Percentiles rank a stretch among this genome's conserved stretches.
Evolutionary conservation across 2,113 vertebrate species (phyloP).

Genomic region (Dascyllus trimaculatus): DNA sequence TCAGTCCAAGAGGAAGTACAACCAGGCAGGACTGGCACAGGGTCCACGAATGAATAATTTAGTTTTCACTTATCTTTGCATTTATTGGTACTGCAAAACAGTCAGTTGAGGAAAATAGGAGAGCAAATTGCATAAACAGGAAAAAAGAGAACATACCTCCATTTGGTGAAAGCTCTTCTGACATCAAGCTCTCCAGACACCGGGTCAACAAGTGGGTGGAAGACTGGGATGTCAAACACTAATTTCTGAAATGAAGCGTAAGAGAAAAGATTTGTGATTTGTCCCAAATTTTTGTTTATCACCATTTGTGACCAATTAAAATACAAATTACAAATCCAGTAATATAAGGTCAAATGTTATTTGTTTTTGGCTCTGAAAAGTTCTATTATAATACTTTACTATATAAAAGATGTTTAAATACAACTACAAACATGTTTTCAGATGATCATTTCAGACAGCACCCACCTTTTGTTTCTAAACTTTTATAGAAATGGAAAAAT

Average conservation of each 20-base stretch:
- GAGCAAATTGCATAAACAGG: neutral
- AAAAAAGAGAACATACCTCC: slow-evolving; percentile 88
- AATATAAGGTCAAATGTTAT: neutral
- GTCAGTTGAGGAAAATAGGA: neutral
- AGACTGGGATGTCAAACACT: slow-evolving; percentile 97
- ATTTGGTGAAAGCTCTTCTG: slow-evolving; percentile 96
- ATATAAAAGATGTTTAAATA: too few species aligned
- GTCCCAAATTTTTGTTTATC: neutral
- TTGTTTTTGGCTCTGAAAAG: neutral
- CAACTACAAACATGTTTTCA: too few species aligned
- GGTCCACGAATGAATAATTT: too few species aligned
- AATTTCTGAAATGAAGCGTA: slow-evolving; percentile 85
- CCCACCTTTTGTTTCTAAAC: too few species aligned
- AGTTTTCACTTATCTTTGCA: too few species aligned
- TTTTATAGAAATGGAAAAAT: too few species aligned
- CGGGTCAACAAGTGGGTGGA: slow-evolving; percentile 96
- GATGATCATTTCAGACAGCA: too few species aligned
- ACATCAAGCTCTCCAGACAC: slow-evolving; percentile 96
- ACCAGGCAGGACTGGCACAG: too few species aligned
- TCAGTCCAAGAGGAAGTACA: too few species aligned
- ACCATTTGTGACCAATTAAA: too few species aligned
- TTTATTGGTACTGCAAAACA: neutral
- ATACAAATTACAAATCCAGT: too few species aligned
- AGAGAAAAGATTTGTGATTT: neutral
- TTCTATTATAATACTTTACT: neutral